Evolutionary conservation across 2,888 invertebrate species (phyloP).

Genomic region (Steinernema carpocapsae): DNA sequence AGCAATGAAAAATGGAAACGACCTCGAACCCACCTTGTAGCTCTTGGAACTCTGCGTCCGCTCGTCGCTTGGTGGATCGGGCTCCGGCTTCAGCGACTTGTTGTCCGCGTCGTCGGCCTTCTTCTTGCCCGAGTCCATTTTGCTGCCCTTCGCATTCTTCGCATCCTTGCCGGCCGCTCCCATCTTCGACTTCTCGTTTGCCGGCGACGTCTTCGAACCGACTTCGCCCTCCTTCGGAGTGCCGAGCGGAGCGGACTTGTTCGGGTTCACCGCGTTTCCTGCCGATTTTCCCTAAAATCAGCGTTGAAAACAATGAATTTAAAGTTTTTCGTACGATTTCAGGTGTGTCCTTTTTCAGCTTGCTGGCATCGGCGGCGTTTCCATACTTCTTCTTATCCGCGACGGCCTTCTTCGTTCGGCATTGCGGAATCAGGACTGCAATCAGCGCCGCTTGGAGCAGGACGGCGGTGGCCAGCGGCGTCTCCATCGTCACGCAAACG

Average conservation of each 20-base stretch:
- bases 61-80: slow-evolving; percentile 37
- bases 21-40: slow-evolving; percentile 25
- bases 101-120: not conserved
- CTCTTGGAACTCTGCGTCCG: slow-evolving; percentile 39
- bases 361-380: not conserved
- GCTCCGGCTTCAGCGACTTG: slow-evolving; percentile 34
- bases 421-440: not conserved
- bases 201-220: not conserved
- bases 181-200: not conserved
- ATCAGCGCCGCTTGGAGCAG: not conserved
- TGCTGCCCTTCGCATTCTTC: not conserved
- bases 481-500: not conserved
- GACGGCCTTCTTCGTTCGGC: not conserved
- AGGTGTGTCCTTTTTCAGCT: not conserved
- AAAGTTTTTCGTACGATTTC: too few species aligned
- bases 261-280: not conserved
- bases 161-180: too few species aligned
- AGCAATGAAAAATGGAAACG: not conserved
- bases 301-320: too few species aligned
- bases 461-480: not conserved
- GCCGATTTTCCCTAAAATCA: too few species aligned
- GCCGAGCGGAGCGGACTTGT: not conserved
- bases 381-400: not conserved
- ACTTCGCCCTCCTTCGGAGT: not conserved
- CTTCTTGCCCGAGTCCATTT: slow-evolving; percentile 6